These are phyloP conservation scores for Tachina grossa DNA, from an alignment of 2,888 invertebrate genomes.

Conservation along the genomic window DNA sequence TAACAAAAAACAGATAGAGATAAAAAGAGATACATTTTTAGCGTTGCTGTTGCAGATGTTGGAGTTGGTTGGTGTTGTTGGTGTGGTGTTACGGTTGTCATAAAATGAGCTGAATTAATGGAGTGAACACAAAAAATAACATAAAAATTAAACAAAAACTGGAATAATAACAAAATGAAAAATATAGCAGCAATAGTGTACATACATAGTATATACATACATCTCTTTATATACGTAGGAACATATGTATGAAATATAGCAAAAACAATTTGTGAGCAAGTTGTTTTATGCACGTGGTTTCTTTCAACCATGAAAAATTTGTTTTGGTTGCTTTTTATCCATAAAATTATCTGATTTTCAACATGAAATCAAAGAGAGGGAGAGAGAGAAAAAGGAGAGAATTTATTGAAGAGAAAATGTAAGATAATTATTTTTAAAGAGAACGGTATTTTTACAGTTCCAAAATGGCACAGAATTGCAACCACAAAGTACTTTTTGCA, in stretches of 20 bases:
- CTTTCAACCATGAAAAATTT: conserved; percentile 61
- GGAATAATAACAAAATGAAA: conserved; percentile 58
- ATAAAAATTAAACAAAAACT: conserved; percentile 29
- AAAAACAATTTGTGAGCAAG: conserved; percentile 46
- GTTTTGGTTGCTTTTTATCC: conserved; percentile 76
- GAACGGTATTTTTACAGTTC: too few species aligned
- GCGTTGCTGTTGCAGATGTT: conserved; percentile 20
- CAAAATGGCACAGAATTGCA: too few species aligned
- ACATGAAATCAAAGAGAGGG: not conserved
- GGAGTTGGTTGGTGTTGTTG: not conserved
- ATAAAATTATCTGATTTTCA: conserved; percentile 70
- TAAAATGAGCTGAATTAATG: conserved; percentile 39
- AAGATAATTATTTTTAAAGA: too few species aligned
- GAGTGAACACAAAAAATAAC: conserved; percentile 8
- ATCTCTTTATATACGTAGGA: too few species aligned
- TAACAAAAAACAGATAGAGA: conserved; percentile 44
- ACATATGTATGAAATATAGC: not conserved
- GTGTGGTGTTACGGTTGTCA: conserved; percentile 36
- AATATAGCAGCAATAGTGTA: conserved; percentile 29
- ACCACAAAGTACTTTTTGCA: too few species aligned
- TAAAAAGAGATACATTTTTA: conserved; percentile 59
- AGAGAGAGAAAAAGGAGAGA: conserved; percentile 13
- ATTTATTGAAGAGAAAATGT: too few species aligned
- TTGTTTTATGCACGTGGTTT: conserved; percentile 71
- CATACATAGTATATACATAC: conserved; percentile 1